A percentile compares a stretch with the other conserved stretches of the same genome.
These are phyloP conservation scores for Agonum fuliginosum DNA, from an alignment of 2,888 invertebrate species.

Conservation along the genomic window DNA sequence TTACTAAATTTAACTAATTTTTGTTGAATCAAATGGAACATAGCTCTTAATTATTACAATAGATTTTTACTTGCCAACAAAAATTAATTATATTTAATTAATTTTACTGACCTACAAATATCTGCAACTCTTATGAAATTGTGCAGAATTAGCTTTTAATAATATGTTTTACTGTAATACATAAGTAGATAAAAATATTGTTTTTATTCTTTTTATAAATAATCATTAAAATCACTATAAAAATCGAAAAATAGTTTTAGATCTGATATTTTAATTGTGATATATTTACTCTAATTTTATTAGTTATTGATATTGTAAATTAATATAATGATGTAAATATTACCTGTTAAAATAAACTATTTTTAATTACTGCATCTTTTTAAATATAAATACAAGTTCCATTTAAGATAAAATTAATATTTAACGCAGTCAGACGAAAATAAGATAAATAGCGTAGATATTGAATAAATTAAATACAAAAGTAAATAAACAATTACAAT, in stretches of 20 bases:
- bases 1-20: too few relatives aligned
- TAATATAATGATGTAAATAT: conserved; percentile 16
- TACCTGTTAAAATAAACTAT: background rate
- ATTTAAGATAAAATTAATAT: background rate
- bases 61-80: too few relatives aligned
- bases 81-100: too few relatives aligned
- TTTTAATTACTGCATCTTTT: background rate
- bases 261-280: conserved; percentile 30
- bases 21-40: too few relatives aligned
- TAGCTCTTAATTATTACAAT: too few relatives aligned
- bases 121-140: background rate
- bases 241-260: conserved; percentile 7
- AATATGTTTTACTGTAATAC: background rate
- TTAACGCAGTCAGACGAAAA: background rate
- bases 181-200: conserved; percentile 6
- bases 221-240: conserved; percentile 6
- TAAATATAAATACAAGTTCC: background rate
- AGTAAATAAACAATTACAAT: conserved; percentile 16
- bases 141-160: background rate
- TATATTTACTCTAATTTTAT: conserved; percentile 6
- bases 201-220: conserved; percentile 13
- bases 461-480: background rate
- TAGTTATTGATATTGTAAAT: conserved; percentile 20
- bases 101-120: too few relatives aligned
- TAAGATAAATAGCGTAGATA: background rate